Evolutionary conservation across 2,888 invertebrate species (phyloP), one percentile per base, ranked within the genome.

Genomic region (Crocallis elinguaria): DNA sequence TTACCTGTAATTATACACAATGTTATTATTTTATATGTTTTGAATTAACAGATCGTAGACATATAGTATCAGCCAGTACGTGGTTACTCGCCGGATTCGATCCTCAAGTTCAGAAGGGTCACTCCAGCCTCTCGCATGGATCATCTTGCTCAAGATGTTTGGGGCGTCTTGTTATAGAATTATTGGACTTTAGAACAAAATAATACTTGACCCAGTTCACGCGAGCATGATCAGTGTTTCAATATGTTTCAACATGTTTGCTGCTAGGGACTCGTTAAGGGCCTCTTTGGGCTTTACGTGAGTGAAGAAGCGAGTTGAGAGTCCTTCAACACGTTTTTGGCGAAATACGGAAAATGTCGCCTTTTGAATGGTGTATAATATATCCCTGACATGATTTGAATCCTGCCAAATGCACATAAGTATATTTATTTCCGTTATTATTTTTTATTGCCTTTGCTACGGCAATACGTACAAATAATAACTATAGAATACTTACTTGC

Each of bases 151-250:
- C 45, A 23, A 45, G 51, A 51, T 37, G 51, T 48, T 42, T 13
- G 37, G 48, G 37, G 38, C 48, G 44, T 42, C 54, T 60, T 49
- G 57, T 57, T 57, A 49, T 33, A 53, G 37, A 50, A 48, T 53
- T 60, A 60, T 56, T 60, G 32, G 48, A 43, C 25, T 33, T 43
- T 35, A 43, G 14, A 32, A 42, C 42, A 32, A 42, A 14, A 48
- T 41, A 17, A 12, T 36, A 11, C 33, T 35, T 27, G 19, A 21
- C 16, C 35, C 19, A 36, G 35, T 36, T 49, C 21, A 19, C 21
- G 3, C 12, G 25, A 9, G 25, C 11, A 36, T 30, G 16, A 46
- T 37, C 46, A 3, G 45, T 21, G 42, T 30, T 27, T 21, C 29
- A 5, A 23, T 16, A 16, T 33, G 16, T 49, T 35, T 49, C 33